Percentiles rank a stretch among this genome's conserved stretches.
Conservation (phyloP, 2,113 vertebrate genomes). For the Turnix velox region DNA sequence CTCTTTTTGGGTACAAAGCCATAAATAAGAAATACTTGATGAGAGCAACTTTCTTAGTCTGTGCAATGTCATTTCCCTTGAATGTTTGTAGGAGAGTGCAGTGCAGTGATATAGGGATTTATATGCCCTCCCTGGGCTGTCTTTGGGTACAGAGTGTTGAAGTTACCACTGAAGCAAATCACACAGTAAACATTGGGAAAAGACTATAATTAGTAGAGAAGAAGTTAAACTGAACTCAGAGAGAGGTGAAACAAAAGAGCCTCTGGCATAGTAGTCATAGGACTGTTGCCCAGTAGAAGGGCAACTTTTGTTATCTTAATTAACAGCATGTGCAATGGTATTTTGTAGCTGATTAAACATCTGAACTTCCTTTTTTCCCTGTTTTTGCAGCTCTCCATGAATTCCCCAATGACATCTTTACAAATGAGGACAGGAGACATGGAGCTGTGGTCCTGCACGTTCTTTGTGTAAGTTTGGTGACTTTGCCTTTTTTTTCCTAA, state of each 20-base stretch:
- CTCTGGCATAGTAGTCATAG: background rate
- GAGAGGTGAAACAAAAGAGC: background rate
- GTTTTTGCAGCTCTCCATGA: slow-evolving; percentile 87
- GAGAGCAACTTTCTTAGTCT: background rate
- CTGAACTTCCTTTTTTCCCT: slow-evolving; percentile 30
- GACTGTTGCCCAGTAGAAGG: background rate
- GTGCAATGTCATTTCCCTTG: background rate
- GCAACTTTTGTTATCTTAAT: background rate
- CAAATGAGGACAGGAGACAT: slow-evolving; percentile 82
- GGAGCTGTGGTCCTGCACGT: slow-evolving; percentile 91
- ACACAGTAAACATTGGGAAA: background rate
- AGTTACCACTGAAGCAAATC: background rate
- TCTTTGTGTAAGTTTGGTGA: slow-evolving; percentile 86
- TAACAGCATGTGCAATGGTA: background rate
- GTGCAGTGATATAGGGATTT: fast-evolving
- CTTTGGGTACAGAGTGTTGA: background rate
- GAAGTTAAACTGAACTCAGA: background rate
- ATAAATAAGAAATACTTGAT: background rate
- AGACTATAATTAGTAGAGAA: background rate
- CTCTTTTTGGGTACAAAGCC: background rate
- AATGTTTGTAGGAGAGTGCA: background rate
- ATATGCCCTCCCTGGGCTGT: background rate
- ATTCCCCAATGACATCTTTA: slow-evolving; percentile 93
- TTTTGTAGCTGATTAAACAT: background rate
- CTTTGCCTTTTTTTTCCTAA: background rate